Evolutionary conservation across 2,888 invertebrate species (phyloP).

Genomic region (Craniophora ligustri): DNA sequence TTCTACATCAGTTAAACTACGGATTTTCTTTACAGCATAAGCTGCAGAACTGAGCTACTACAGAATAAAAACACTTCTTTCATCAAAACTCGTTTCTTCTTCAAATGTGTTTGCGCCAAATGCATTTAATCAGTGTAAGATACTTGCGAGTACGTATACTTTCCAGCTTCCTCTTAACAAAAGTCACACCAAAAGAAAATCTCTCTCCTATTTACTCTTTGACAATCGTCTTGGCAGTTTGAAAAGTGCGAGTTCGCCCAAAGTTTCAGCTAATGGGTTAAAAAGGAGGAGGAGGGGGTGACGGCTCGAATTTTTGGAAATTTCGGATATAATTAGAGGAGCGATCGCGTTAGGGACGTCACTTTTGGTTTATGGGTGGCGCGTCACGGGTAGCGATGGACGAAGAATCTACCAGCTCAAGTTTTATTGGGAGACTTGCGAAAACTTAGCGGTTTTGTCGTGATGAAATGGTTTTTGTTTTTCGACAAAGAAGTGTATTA

Average conservation of each 20-base stretch:
- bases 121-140: too few species aligned
- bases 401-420: conserved; percentile 55
- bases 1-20: too few species aligned
- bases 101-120: too few species aligned
- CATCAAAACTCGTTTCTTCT: too few species aligned
- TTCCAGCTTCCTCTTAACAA: too few species aligned
- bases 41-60: too few species aligned
- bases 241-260: conserved; percentile 75
- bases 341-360: conserved; percentile 84
- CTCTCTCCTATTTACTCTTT: conserved; percentile 52
- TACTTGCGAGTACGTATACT: too few species aligned
- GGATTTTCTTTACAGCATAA: too few species aligned
- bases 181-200: neutral
- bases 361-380: conserved; percentile 82
- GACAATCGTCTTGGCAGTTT: conserved; percentile 58
- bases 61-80: too few species aligned
- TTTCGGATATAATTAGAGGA: conserved; percentile 84
- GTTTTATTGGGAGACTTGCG: conserved; percentile 67
- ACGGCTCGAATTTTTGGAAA: conserved; percentile 78
- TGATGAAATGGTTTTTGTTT: conserved; percentile 39
- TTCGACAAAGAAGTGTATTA: conserved; percentile 18
- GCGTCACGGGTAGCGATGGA: conserved; percentile 57
- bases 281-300: conserved; percentile 65
- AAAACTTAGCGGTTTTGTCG: conserved; percentile 48
- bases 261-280: conserved; percentile 83